Evolutionary conservation across 2,888 invertebrate species (phyloP).

Genomic region (Platerodrilus igneus): DNA sequence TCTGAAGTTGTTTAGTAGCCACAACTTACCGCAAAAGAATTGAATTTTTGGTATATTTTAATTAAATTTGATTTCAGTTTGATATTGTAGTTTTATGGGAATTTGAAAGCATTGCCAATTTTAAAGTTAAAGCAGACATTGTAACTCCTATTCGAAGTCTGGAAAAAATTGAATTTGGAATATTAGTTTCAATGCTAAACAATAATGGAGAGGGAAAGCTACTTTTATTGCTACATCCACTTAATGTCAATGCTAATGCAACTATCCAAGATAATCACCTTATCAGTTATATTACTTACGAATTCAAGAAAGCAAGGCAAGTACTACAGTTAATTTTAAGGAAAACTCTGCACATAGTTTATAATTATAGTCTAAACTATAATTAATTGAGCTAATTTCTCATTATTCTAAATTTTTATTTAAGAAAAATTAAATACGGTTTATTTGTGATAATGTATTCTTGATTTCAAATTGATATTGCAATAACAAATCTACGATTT

Average conservation of each 20-base stretch:
- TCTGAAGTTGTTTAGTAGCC: no score
- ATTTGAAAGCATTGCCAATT: slow-evolving; percentile 37
- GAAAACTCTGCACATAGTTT: no score
- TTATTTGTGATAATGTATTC: no score
- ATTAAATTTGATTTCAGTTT: slow-evolving; percentile 25
- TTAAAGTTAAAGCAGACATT: slow-evolving; percentile 40
- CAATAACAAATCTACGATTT: no score
- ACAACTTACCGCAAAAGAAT: no score
- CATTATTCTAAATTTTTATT: no score
- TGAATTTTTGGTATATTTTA: no score
- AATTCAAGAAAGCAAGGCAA: slow-evolving; percentile 39
- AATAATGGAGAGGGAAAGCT: slow-evolving; percentile 39
- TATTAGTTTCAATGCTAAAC: slow-evolving; percentile 41
- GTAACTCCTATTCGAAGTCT: slow-evolving; percentile 48
- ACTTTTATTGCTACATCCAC: slow-evolving; percentile 41
- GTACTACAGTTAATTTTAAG: no score
- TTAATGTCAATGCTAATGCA: slow-evolving; percentile 39
- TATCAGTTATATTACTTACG: slow-evolving; percentile 32
- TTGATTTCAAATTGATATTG: no score
- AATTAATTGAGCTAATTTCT: no score
- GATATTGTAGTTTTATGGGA: slow-evolving; percentile 30
- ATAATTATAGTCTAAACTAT: no score
- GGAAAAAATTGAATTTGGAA: slow-evolving; percentile 41
- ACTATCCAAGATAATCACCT: slow-evolving; percentile 38
- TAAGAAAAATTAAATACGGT: no score